Evolutionary conservation across 92 coral and sea anemone genomes (phyloP).

Genomic region (Siderastrea siderea): DNA sequence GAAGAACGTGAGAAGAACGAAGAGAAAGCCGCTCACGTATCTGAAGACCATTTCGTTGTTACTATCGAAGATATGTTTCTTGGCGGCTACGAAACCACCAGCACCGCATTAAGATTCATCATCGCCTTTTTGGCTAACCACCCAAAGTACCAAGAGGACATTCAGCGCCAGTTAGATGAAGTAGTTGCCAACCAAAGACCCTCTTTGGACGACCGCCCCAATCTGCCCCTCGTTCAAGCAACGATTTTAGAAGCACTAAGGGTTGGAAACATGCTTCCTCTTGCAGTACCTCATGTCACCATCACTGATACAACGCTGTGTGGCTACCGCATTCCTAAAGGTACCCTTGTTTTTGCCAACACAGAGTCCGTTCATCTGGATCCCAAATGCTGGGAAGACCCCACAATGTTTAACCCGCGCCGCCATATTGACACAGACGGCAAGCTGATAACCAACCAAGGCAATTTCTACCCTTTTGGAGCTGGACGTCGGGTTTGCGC

Average conservation of each 20-base stretch:
- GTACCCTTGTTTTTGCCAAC: constrained; percentile 25
- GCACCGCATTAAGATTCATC: constrained; percentile 62
- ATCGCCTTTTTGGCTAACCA: constrained; percentile 35
- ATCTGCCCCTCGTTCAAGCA: constrained; percentile 57
- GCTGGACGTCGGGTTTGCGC: constrained; percentile 87
- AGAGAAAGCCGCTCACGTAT: constrained; percentile 24
- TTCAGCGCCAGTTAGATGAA: constrained; percentile 57
- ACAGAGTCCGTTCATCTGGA: constrained; percentile 34
- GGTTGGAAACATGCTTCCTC: constrained; percentile 41
- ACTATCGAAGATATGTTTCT: constrained; percentile 66
- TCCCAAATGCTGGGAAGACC: constrained; percentile 50
- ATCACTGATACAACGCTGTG: constrained; percentile 51
- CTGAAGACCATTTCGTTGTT: constrained; percentile 44
- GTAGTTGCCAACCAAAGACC: constrained; percentile 35
- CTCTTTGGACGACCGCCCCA: constrained; percentile 49
- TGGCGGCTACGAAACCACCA: constrained; percentile 67
- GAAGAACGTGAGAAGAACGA: constrained; percentile 2
- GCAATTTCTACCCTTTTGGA: constrained; percentile 77
- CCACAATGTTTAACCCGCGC: constrained; percentile 37
- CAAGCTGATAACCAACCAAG: constrained; percentile 41
- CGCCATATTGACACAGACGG: constrained; percentile 74
- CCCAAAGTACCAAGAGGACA: constrained; percentile 51
- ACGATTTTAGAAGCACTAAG: constrained; percentile 63
- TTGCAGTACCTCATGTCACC: constrained; percentile 49
- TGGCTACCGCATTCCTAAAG: constrained; percentile 49